Base-by-base conservation (phyloP, 2,888 invertebrate species). In the Asteroscopus sphinx region DNA sequence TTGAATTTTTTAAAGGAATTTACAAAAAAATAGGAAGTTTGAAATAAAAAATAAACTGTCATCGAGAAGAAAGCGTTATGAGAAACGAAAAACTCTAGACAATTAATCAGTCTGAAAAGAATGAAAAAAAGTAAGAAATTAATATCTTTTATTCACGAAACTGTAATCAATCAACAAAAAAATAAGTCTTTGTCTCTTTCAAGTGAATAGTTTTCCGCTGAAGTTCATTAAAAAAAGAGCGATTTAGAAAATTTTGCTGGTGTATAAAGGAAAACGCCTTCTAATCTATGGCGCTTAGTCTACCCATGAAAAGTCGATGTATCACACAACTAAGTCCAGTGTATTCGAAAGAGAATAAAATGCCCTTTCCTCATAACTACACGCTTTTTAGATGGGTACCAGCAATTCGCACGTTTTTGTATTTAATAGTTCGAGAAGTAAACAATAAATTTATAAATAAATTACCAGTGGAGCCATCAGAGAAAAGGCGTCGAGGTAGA, bases 91-190 rank as follows among this genome's bases (percentile, higher is more conserved):
- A 49, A 30, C 40, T 48, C 25, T 9, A 55, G 37, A 52, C 58
- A 47, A 68, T 68, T 59, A 68, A 68, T 64, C 68, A 55, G 64
- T 25, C 46, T 49, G 39, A 66, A 65, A 54, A 41, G 36, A 39
- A n/a, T n/a, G n/a, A 44, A 45, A 45, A 41, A 59, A 54, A 60
- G 44, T 35, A 39, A 45, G 41, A 64, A 64, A 68, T n/a, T 49
- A 32, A 61, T 61, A 61, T 66, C 39, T 47, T 59, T 55, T 61
- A 61, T 28, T 41, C 46, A 13, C 26, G 16, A 56, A 66, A 66
- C 55, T 44, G 66, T 66, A 39, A 66, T 66, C 51, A 56, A 66
- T 66, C 66, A 66, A 68, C 26, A 53, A 41, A 41, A 68, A 41
- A 44, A 52, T 47, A 32, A 40, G 25, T 62, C 37, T 51, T 47